Base-by-base conservation (phyloP, 2,797 vertebrate genomes). In the Euphonia xanthogaster region DNA sequence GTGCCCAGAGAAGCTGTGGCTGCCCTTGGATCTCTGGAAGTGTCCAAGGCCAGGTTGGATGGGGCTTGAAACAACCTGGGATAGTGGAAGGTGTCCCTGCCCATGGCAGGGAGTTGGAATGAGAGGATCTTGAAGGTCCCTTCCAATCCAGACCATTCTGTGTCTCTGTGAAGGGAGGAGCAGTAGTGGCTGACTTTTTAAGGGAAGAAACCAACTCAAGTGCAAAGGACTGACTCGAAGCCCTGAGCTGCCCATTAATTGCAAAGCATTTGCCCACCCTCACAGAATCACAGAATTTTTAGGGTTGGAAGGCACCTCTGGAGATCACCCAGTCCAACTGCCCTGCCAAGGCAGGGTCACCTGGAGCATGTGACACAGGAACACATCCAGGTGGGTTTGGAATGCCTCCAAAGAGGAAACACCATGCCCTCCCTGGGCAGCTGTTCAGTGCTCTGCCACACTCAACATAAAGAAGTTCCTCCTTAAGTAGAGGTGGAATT, bases 311-410 rank as follows among this genome's bases (percentile, higher is more conserved):
- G 30, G 44, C 4, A 50, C 21, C 24, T 22, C 44, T 45, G 37
- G 57, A 51, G 50, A 51, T 8, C 14, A 62, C 19, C 28, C n/a
- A 57, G 14, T 22, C 24, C 50, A 70, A 63, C 10, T 2, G 7
- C 8, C 1, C 30, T 50, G 21, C 12, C 37, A 44, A 50, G 55
- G 37, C n/a, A 44, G 57, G 57, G 4, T 57, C 57, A 71, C 18
- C 18, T 14, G 44, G 25, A 53, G 51, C 21, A 40, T 4, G 57
- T 70, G 72, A 12, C 21, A 63, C 17, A 51, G 28, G n/a, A 23
- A 47, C 3, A 4, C 0, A 0, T 45, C 37, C 65, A 33, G 18
- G 33, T 58, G 37, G 1, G 39, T 83, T 50, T 77, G 44, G 45
- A 58, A 40, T n/a, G 16, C 27, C 22, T 65, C 44, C 39, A 53